These are phyloP conservation scores for Rhagophthalmus giganteus DNA, from an alignment of 2,888 invertebrate species.

Conservation along the genomic window DNA sequence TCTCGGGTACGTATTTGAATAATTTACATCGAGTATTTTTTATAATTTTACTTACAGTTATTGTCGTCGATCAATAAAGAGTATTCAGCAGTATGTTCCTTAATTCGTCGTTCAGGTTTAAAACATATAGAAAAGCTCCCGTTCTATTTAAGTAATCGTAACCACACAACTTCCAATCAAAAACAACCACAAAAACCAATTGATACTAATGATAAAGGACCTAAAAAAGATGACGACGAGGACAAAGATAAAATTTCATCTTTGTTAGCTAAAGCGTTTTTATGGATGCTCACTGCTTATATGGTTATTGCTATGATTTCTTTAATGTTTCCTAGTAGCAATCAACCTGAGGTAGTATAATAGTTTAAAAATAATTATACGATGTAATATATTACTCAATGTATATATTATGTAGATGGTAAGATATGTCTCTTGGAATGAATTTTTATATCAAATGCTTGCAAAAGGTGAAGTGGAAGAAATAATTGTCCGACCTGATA, in stretches of 20 bases:
- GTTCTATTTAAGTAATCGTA: constrained; percentile 38
- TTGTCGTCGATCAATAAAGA: constrained; percentile 52
- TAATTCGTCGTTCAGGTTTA: constrained; percentile 60
- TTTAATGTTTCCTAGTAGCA: constrained; percentile 69
- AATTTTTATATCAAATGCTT: constrained; percentile 93
- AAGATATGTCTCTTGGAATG: constrained; percentile 93
- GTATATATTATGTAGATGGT: constrained; percentile 60
- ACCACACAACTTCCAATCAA: constrained; percentile 42
- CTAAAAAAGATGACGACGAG: constrained; percentile 61
- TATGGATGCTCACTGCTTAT: constrained; percentile 79
- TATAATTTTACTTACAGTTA: constrained; percentile 34
- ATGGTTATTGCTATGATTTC: constrained; percentile 74
- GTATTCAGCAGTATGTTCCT: constrained; percentile 60
- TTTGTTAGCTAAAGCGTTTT: constrained; percentile 72
- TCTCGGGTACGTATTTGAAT: too few relatives aligned
- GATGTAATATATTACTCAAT: not conserved
- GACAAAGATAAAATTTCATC: constrained; percentile 73
- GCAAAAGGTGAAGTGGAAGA: constrained; percentile 93
- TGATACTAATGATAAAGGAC: constrained; percentile 39
- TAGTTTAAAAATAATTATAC: constrained; percentile 2
- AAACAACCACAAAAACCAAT: constrained; percentile 21
- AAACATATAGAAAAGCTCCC: constrained; percentile 49
- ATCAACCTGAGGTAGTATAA: constrained; percentile 69
- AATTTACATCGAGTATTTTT: not conserved
- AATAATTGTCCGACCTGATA: constrained; percentile 80